Conservation (phyloP, 2,888 invertebrate species). For the Yponomeuta cagnagella region DNA sequence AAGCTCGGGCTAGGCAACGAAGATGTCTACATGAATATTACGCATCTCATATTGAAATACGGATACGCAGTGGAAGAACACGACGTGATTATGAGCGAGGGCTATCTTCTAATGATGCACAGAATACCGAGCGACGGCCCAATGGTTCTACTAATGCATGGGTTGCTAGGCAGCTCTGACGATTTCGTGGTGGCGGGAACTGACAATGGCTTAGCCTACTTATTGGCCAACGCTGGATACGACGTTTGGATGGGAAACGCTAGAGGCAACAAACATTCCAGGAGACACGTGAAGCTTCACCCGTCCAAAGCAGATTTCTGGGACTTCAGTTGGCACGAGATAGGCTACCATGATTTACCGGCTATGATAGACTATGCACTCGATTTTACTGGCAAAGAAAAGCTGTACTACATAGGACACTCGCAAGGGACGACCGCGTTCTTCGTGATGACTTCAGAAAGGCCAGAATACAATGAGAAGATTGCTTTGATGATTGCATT, state of each 20-base stretch:
- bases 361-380: slow-evolving; percentile 84
- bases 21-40: slow-evolving; percentile 37
- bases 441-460: slow-evolving; percentile 72
- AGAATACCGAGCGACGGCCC: slow-evolving; percentile 46
- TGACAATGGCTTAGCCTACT: slow-evolving; percentile 47
- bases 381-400: slow-evolving; percentile 43
- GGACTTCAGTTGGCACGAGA: slow-evolving; percentile 88
- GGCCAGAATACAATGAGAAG: slow-evolving; percentile 73
- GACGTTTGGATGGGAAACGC: slow-evolving; percentile 89
- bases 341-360: slow-evolving; percentile 85
- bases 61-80: slow-evolving; percentile 41
- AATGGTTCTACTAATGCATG: slow-evolving; percentile 53
- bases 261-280: slow-evolving; percentile 82
- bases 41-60: slow-evolving; percentile 40
- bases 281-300: slow-evolving; percentile 58
- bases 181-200: slow-evolving; percentile 50
- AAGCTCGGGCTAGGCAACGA: slow-evolving; percentile 35
- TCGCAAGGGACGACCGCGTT: slow-evolving; percentile 80
- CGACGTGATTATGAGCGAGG: slow-evolving; percentile 43
- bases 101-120: slow-evolving; percentile 41
- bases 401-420: slow-evolving; percentile 82
- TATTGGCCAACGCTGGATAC: slow-evolving; percentile 77
- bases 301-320: slow-evolving; percentile 71
- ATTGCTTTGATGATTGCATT: slow-evolving; percentile 71
- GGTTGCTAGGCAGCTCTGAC: slow-evolving; percentile 49